A percentile compares a stretch with the other conserved stretches of the same genome.
Conservation (phyloP, 2,888 invertebrate species). For the Apotomis betuletana region DNA sequence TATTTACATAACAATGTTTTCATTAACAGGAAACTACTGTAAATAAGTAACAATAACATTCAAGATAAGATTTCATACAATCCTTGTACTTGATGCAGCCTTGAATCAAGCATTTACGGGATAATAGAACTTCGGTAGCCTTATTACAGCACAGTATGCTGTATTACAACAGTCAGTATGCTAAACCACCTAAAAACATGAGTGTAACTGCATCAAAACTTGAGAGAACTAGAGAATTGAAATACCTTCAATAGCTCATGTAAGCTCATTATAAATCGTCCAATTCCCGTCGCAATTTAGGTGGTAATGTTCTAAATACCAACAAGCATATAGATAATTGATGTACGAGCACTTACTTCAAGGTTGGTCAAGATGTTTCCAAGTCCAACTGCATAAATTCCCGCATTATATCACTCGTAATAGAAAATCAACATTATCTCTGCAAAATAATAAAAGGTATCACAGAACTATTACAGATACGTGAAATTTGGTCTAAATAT, state of each 20-base stretch:
- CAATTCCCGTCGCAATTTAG: slow-evolving; percentile 33
- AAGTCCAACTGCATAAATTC: slow-evolving; percentile 66
- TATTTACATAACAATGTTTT: neutral
- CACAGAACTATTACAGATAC: slow-evolving; percentile 21
- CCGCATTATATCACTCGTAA: slow-evolving; percentile 69
- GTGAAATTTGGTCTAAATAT: slow-evolving; percentile 35
- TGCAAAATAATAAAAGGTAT: slow-evolving; percentile 59
- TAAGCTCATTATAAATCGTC: neutral
- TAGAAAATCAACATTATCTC: slow-evolving; percentile 50
- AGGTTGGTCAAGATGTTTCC: slow-evolving; percentile 82
- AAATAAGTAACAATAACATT: slow-evolving; percentile 22
- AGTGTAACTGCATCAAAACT: neutral
- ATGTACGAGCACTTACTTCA: slow-evolving; percentile 73
- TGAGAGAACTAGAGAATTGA: neutral
- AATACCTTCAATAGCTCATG: neutral
- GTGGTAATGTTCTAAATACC: slow-evolving; percentile 44
- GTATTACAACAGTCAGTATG: neutral
- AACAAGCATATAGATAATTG: slow-evolving; percentile 35
- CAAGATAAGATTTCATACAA: slow-evolving; percentile 26
- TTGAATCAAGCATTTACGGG: slow-evolving; percentile 49
- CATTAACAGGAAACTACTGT: neutral
- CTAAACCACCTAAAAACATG: slow-evolving; percentile 3
- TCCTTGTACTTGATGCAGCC: slow-evolving; percentile 44
- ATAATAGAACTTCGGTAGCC: slow-evolving; percentile 40
- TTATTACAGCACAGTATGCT: neutral